Evolutionary conservation across 2,113 vertebrate species (phyloP).

Genomic region (Spizaetus ornatus): DNA sequence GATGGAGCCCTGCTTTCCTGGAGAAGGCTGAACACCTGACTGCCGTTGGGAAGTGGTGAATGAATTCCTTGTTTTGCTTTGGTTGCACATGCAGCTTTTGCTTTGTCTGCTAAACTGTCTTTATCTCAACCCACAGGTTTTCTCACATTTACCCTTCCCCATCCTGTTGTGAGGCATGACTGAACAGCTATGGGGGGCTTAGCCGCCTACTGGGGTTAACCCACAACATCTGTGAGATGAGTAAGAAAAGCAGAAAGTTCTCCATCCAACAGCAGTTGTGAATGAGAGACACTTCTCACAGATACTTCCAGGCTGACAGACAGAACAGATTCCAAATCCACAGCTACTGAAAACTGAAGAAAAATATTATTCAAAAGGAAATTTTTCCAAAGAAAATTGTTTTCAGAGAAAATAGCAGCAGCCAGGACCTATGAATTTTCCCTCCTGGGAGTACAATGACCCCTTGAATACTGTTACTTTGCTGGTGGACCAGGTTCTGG

Average conservation of each 20-base stretch:
- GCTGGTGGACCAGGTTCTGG: neutral
- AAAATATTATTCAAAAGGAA: neutral
- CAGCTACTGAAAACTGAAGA: neutral
- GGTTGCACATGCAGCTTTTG: neutral
- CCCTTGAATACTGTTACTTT: neutral
- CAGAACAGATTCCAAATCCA: neutral
- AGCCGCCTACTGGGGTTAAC: neutral
- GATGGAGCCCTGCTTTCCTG: neutral
- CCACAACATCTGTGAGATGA: neutral
- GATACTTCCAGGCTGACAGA: neutral
- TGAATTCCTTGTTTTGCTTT: neutral
- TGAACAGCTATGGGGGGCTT: fast-evolving
- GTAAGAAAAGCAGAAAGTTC: neutral
- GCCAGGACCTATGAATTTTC: neutral
- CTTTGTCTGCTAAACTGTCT: neutral
- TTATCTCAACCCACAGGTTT: neutral
- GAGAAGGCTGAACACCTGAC: neutral
- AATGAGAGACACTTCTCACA: neutral
- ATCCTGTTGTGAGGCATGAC: neutral
- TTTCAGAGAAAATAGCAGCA: neutral
- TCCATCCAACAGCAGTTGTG: neutral
- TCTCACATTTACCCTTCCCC: neutral
- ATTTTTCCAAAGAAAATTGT: neutral
- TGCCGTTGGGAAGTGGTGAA: neutral
- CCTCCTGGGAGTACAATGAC: neutral